phyloP scores from a whole-genome alignment of 2,888 invertebrate genomes.

The Epinotia bilunana region DNA sequence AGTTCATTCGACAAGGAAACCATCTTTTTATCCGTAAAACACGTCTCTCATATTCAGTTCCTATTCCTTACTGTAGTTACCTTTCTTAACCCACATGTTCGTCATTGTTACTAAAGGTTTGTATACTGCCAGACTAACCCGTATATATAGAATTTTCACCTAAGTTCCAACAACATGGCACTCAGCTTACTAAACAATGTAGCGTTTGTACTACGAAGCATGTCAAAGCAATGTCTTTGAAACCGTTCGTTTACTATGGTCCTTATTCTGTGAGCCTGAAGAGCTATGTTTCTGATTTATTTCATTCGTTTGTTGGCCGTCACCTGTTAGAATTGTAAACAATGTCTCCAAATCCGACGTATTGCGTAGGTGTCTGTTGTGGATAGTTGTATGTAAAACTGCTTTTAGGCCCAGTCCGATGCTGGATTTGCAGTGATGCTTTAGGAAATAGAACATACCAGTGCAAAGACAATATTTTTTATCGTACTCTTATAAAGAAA shows the following conservation, averaged over 20 bases:
- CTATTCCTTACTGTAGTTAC: conserved; percentile 3
- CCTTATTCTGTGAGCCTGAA: conserved; percentile 12
- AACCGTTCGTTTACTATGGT: conserved; percentile 7
- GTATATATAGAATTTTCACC: conserved; percentile 39
- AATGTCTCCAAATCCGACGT: conserved; percentile 64
- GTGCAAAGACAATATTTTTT: background rate
- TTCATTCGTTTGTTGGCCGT: conserved; percentile 61
- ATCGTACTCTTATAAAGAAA: background rate
- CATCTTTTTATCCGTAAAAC: background rate
- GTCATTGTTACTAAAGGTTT: conserved; percentile 35
- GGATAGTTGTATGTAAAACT: conserved; percentile 23
- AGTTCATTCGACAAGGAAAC: background rate
- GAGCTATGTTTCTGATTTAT: conserved; percentile 21
- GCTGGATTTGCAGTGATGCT: conserved; percentile 16
- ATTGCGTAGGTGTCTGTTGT: conserved; percentile 46
- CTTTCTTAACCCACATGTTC: conserved; percentile 16
- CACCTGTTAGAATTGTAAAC: conserved; percentile 71
- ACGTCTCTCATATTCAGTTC: conserved; percentile 16
- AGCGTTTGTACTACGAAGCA: conserved; percentile 33
- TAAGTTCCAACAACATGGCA: conserved; percentile 35
- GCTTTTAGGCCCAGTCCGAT: conserved; percentile 27
- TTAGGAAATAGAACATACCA: background rate
- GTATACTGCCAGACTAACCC: conserved; percentile 24
- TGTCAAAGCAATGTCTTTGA: conserved; percentile 32
- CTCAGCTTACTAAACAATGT: conserved; percentile 41